A percentile compares a stretch with the other conserved stretches of the same genome.
Evolutionary conservation across 1,140 invertebrate species (phyloP).

Genomic region (Drosophila asahinai): DNA sequence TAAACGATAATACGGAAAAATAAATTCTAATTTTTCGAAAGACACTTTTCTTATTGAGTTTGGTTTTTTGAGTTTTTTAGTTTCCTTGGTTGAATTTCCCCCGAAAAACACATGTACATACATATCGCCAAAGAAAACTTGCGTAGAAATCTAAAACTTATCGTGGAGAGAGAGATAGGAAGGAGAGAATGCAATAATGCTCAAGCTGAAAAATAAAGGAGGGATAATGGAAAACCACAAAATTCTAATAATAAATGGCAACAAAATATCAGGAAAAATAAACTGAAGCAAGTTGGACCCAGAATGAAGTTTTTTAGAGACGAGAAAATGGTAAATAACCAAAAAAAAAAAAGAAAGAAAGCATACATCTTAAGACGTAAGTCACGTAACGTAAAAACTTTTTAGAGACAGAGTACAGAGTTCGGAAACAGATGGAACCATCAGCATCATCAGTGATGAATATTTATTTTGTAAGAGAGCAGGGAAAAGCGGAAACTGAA

Average conservation of each 20-base stretch:
- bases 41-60: conserved; percentile 57
- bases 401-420: conserved; percentile 65
- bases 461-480: conserved; percentile 77
- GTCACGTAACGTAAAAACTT: conserved; percentile 67
- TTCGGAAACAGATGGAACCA: conserved; percentile 67
- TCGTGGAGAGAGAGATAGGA: conserved; percentile 44
- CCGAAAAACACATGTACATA: conserved; percentile 73
- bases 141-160: conserved; percentile 53
- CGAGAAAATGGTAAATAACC: conserved; percentile 23
- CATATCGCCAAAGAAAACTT: conserved; percentile 72
- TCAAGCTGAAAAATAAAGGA: conserved; percentile 29
- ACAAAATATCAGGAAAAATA: conserved; percentile 77
- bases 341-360: conserved; percentile 6
- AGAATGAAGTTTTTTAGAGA: conserved; percentile 69
- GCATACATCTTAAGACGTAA: conserved; percentile 60
- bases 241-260: conserved; percentile 59
- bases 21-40: conserved; percentile 74
- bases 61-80: conserved; percentile 19
- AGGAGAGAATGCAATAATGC: conserved; percentile 25
- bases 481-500: conserved; percentile 60
- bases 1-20: conserved; percentile 50
- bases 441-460: conserved; percentile 51
- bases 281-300: conserved; percentile 81
- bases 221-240: conserved; percentile 7
- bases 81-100: conserved; percentile 24